These are phyloP conservation scores for Zaprionus lineosus DNA, from an alignment of 2,888 invertebrate species.

Conservation along the genomic window DNA sequence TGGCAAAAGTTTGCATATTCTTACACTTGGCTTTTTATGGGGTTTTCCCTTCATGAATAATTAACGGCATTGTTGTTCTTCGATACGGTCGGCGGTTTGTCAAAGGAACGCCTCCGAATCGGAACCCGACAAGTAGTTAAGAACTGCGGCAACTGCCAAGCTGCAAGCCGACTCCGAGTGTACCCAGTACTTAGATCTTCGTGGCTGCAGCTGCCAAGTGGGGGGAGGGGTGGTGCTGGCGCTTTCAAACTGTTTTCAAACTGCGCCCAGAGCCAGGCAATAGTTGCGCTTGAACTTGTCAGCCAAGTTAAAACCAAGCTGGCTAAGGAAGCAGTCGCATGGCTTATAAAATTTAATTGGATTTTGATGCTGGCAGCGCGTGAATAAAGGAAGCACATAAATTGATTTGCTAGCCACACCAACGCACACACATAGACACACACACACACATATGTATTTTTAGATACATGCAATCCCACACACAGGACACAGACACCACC, in stretches of 20 bases:
- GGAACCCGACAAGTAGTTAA: constrained; percentile 57
- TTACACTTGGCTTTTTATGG: constrained; percentile 48
- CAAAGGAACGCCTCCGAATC: constrained; percentile 50
- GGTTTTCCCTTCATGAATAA: constrained; percentile 70
- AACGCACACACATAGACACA: not conserved
- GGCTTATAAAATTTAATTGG: constrained; percentile 77
- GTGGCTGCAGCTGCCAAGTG: constrained; percentile 8
- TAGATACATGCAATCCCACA: not conserved
- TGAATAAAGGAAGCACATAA: constrained; percentile 13
- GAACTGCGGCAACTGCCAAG: constrained; percentile 35
- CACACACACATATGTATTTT: not conserved
- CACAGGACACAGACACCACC: too few species aligned
- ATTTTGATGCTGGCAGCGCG: constrained; percentile 43
- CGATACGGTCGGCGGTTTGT: constrained; percentile 57
- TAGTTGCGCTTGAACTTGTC: constrained; percentile 51
- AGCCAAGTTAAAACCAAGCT: constrained; percentile 30
- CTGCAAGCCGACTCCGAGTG: not conserved
- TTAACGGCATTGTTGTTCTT: constrained; percentile 68
- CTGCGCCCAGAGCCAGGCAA: constrained; percentile 42
- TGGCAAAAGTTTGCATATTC: constrained; percentile 48
- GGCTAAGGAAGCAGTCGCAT: constrained; percentile 44
- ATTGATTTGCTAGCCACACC: constrained; percentile 33
- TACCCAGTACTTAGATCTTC: constrained; percentile 25
- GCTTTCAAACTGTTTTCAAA: constrained; percentile 56
- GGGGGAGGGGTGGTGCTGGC: constrained; percentile 24